Percentiles rank a stretch among this genome's conserved stretches.
These are phyloP conservation scores for Troides aeacus DNA, from an alignment of 2,888 invertebrate species.

Conservation along the genomic window DNA sequence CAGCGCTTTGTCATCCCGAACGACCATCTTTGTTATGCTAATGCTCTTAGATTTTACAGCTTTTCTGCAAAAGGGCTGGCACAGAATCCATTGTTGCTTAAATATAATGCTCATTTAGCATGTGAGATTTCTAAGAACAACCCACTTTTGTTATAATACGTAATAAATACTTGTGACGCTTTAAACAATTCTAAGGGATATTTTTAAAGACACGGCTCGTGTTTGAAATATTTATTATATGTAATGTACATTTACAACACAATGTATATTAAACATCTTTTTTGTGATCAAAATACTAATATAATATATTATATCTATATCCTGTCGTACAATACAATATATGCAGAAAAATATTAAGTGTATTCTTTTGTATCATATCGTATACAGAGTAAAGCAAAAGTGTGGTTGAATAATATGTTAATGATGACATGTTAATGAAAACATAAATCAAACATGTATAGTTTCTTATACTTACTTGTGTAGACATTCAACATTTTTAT, in stretches of 20 bases:
- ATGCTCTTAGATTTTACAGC: slow-evolving; percentile 66
- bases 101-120: slow-evolving; percentile 46
- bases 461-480: too few species aligned
- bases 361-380: too few species aligned
- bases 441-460: too few species aligned
- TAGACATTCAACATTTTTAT: too few species aligned
- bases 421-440: too few species aligned
- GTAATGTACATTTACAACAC: not conserved
- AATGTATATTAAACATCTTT: too few species aligned
- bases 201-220: slow-evolving; percentile 13
- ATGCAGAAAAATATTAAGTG: too few species aligned
- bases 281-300: too few species aligned
- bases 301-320: too few species aligned
- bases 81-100: slow-evolving; percentile 57
- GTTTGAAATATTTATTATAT: slow-evolving; percentile 39
- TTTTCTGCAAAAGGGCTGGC: slow-evolving; percentile 65
- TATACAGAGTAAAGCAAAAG: too few species aligned
- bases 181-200: slow-evolving; percentile 16
- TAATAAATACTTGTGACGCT: slow-evolving; percentile 26
- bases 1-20: slow-evolving; percentile 63
- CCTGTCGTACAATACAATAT: too few species aligned
- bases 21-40: slow-evolving; percentile 75
- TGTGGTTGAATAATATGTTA: too few species aligned
- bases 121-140: slow-evolving; percentile 64
- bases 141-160: slow-evolving; percentile 30